These are phyloP conservation scores for Grapholita molesta DNA, from an alignment of 1,140 invertebrate genomes.

Conservation along the genomic window DNA sequence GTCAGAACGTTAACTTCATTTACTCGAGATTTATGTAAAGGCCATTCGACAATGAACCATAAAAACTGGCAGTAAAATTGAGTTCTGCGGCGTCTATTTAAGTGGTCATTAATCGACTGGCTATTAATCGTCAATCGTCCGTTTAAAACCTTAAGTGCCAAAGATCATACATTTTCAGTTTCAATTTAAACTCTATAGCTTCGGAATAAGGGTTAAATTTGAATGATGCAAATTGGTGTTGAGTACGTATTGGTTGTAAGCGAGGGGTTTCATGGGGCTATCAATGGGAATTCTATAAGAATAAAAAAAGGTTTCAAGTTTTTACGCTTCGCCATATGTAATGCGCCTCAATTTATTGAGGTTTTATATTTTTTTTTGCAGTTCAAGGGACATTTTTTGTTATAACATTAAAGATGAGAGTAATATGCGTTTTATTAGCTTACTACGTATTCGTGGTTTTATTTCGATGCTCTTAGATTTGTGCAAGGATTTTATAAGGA, in stretches of 20 bases:
- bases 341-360: not conserved
- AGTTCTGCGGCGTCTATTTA: not conserved
- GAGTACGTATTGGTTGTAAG: not conserved
- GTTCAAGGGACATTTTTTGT: not conserved
- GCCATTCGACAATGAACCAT: not conserved
- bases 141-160: not conserved
- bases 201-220: not conserved
- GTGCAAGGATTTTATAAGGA: too few relatives aligned
- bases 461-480: too few relatives aligned
- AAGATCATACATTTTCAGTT: not conserved
- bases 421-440: too few relatives aligned
- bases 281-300: slow-evolving; percentile 4
- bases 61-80: not conserved
- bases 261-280: not conserved
- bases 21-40: not conserved
- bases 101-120: not conserved
- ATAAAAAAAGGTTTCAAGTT: not conserved
- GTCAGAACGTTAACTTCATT: not conserved
- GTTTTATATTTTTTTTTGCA: not conserved
- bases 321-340: not conserved
- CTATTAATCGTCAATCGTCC: not conserved
- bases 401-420: not conserved
- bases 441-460: too few relatives aligned
- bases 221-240: not conserved
- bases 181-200: not conserved